Evolutionary conservation across 2,797 vertebrate species (phyloP).

Genomic region (Tympanoctomys barrerae): DNA sequence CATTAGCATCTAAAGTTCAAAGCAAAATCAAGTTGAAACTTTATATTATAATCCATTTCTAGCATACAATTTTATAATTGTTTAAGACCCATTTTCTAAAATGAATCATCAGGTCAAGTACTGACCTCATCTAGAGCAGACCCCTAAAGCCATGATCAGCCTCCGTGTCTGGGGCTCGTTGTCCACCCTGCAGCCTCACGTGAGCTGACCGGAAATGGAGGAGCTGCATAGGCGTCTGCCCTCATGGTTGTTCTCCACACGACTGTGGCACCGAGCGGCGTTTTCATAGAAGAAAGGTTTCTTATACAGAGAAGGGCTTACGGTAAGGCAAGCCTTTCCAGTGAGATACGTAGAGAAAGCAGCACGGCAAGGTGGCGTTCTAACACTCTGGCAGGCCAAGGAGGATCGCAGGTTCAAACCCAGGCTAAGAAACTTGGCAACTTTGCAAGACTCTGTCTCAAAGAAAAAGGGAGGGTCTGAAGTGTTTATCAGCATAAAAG

Average conservation of each 20-base stretch:
- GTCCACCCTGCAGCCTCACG: background rate
- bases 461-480: background rate
- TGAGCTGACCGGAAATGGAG: background rate
- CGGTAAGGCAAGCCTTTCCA: background rate
- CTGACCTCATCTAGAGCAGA: background rate
- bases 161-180: background rate
- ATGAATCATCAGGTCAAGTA: background rate
- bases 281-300: background rate
- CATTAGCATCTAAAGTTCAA: conserved; percentile 36
- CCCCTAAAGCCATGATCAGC: background rate
- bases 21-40: conserved; percentile 19
- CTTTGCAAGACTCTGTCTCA: background rate
- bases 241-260: background rate
- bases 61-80: conserved; percentile 21
- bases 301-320: background rate
- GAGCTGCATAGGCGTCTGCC: background rate
- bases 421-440: background rate
- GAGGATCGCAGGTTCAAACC: background rate
- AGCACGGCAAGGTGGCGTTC: background rate
- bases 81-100: conserved; percentile 23
- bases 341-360: background rate
- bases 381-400: background rate
- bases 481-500: background rate
- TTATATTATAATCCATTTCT: conserved; percentile 11
- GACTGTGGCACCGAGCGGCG: background rate